Evolutionary conservation across 1,140 invertebrate genomes (phyloP).

Genomic region (Zaprionus taronus): DNA sequence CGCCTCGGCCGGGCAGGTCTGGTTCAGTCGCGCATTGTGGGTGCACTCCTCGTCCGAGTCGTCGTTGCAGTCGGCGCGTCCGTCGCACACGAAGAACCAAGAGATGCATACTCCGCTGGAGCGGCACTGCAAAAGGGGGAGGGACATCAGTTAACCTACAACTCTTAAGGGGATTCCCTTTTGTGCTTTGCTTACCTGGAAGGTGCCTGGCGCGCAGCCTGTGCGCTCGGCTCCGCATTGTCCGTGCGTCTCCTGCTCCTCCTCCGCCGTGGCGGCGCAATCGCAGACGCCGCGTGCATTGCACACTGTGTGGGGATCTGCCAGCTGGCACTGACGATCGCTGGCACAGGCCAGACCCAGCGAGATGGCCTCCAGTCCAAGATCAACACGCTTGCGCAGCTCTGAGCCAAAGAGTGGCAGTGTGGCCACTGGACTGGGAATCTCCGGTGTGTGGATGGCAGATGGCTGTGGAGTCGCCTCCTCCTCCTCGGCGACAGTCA

Average conservation of each 20-base stretch:
- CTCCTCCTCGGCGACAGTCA: constrained; percentile 49
- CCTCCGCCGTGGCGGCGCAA: constrained; percentile 86
- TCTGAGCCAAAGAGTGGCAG: constrained; percentile 45
- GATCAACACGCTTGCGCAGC: constrained; percentile 85
- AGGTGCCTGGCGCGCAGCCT: constrained; percentile 93
- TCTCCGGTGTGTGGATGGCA: constrained; percentile 21
- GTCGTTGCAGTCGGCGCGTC: constrained; percentile 89
- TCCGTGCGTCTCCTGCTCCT: constrained; percentile 45
- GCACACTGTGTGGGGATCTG: constrained; percentile 92
- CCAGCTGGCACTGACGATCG: constrained; percentile 91
- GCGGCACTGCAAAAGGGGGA: constrained; percentile 87
- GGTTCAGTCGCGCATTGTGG: constrained; percentile 73
- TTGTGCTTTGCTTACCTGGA: constrained; percentile 87
- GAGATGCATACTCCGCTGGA: constrained; percentile 94
- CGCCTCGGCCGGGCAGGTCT: constrained; percentile 85
- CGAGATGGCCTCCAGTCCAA: constrained; percentile 87
- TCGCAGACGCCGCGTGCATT: constrained; percentile 91
- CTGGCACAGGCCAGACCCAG: constrained; percentile 90
- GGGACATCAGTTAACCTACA: background rate
- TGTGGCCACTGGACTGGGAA: constrained; percentile 14
- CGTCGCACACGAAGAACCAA: constrained; percentile 96
- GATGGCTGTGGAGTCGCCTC: constrained; percentile 64
- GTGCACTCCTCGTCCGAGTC: constrained; percentile 92
- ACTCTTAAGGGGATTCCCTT: background rate
- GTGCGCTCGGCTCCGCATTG: constrained; percentile 89